Evolutionary conservation across 2,888 invertebrate genomes (phyloP).

Genomic region (Philhelius pedissequus): DNA sequence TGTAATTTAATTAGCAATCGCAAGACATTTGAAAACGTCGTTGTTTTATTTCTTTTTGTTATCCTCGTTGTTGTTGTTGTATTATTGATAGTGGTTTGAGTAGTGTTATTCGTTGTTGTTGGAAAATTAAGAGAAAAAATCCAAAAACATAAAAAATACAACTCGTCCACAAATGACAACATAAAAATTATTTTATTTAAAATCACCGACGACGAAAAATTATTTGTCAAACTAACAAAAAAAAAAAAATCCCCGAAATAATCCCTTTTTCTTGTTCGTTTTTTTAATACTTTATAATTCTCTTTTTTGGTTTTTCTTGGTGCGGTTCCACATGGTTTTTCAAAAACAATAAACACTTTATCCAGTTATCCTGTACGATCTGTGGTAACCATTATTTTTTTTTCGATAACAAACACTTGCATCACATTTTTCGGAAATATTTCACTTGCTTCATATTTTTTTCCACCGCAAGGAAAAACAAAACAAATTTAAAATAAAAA

Average conservation of each 20-base stretch:
- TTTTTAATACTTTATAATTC: background rate
- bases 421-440: background rate
- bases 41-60: constrained; percentile 19
- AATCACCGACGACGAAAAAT: constrained; percentile 30
- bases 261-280: constrained; percentile 30
- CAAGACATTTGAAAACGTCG: constrained; percentile 78
- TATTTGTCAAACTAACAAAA: background rate
- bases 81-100: background rate
- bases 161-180: constrained; percentile 57
- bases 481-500: background rate
- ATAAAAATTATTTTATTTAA: constrained; percentile 52
- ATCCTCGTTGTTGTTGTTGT: constrained; percentile 15
- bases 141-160: constrained; percentile 67
- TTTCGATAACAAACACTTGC: background rate
- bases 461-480: constrained; percentile 13
- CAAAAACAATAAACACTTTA: background rate
- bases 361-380: constrained; percentile 44
- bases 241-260: constrained; percentile 18
- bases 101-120: constrained; percentile 35
- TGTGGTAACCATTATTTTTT: constrained; percentile 43
- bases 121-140: constrained; percentile 65
- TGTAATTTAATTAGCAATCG: constrained; percentile 74
- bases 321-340: constrained; percentile 5
- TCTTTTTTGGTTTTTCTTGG: background rate
- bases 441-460: constrained; percentile 22